A percentile compares a stretch with the other conserved stretches of the same genome.
Evolutionary conservation across 2,113 vertebrate species (phyloP).

Genomic region (Diglossa brunneiventris): DNA sequence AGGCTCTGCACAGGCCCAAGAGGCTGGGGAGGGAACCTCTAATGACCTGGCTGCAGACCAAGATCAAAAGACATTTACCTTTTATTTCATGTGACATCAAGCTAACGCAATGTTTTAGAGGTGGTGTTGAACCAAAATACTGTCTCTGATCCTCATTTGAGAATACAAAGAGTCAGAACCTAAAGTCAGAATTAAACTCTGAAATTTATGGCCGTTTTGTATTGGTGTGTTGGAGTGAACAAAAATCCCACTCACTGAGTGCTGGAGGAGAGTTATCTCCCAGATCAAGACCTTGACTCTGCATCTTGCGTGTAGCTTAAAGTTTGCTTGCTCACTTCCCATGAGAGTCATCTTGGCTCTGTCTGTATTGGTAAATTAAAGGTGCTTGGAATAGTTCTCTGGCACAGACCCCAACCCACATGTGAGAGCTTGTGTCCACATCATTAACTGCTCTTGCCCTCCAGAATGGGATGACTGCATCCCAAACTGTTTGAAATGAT

Average conservation of each 20-base stretch:
- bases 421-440: neutral
- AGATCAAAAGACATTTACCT: neutral
- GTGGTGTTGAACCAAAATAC: neutral
- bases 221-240: neutral
- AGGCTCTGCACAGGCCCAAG: neutral
- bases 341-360: neutral
- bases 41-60: neutral
- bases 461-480: neutral
- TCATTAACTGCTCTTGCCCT: neutral
- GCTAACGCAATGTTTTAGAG: neutral
- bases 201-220: neutral
- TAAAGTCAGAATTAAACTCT: neutral
- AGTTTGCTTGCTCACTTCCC: conserved; percentile 7
- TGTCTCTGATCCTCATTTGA: neutral
- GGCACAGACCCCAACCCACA: neutral
- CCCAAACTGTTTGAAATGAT: neutral
- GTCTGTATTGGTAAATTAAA: conserved; percentile 4
- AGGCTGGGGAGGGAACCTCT: neutral
- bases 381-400: neutral
- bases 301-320: neutral
- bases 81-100: conserved; percentile 5
- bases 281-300: conserved; percentile 29
- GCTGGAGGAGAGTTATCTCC: neutral
- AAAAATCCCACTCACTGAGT: neutral
- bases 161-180: neutral